These are phyloP conservation scores for Megathymus violae DNA, from an alignment of 1,140 invertebrate genomes.

Conservation along the genomic window DNA sequence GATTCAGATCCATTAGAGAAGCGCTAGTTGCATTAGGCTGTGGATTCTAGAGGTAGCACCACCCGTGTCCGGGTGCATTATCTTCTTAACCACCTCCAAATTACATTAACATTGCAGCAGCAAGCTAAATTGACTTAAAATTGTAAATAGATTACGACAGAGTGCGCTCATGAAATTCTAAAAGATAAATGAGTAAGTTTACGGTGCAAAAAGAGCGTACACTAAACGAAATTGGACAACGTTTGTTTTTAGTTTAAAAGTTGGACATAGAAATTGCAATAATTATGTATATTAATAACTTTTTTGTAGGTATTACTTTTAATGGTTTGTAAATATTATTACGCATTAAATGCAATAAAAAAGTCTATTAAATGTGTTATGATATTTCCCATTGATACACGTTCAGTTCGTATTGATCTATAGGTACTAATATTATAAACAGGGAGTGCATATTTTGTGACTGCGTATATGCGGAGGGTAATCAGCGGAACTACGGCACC, in stretches of 20 bases:
- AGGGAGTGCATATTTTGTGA: no score
- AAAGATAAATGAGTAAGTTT: neutral
- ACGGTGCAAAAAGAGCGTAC: neutral
- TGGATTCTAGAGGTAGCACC: constrained; percentile 22
- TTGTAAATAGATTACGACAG: constrained; percentile 17
- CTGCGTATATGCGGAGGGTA: no score
- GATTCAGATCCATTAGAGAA: constrained; percentile 30
- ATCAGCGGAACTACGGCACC: no score
- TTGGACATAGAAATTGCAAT: neutral
- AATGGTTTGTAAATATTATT: no score
- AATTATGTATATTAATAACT: neutral
- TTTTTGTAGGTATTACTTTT: no score
- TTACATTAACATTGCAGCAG: constrained; percentile 26
- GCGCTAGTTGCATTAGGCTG: constrained; percentile 31
- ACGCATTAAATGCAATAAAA: no score
- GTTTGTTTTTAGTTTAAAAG: neutral
- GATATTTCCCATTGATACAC: no score
- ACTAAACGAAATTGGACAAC: neutral
- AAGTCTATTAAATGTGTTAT: no score
- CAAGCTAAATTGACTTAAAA: constrained; percentile 23
- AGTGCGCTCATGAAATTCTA: constrained; percentile 5
- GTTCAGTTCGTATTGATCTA: no score
- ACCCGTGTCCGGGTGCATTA: constrained; percentile 28
- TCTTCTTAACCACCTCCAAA: constrained; percentile 24
- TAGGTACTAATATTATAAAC: no score